phyloP scores from a whole-genome alignment of 1,140 invertebrate genomes.

The Drosophila aff. region DNA sequence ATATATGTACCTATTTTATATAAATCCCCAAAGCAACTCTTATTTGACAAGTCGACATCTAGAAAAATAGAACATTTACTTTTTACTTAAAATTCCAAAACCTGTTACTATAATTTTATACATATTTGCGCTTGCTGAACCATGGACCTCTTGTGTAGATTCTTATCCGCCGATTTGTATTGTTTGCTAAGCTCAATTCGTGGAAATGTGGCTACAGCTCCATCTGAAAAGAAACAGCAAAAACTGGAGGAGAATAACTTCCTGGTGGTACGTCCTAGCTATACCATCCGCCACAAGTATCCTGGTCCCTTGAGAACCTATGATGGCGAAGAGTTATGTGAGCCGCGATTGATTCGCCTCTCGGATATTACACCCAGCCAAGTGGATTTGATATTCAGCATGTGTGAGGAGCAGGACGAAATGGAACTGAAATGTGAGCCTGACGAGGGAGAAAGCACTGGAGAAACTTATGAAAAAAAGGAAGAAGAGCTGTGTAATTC shows the following conservation, averaged over 20 bases:
- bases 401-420: neutral
- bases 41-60: neutral
- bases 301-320: conserved; percentile 57
- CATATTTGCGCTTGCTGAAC: neutral
- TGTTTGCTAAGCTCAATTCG: neutral
- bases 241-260: neutral
- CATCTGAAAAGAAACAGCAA: too few species aligned
- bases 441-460: neutral
- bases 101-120: neutral
- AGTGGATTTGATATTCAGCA: neutral
- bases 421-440: neutral
- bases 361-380: conserved; percentile 27
- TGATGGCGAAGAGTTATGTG: conserved; percentile 48
- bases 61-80: too few species aligned
- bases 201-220: too few species aligned
- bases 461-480: neutral
- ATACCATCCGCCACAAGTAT: conserved; percentile 54
- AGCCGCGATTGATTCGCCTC: conserved; percentile 44
- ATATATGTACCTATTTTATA: too few species aligned
- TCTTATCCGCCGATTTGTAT: conserved; percentile 23
- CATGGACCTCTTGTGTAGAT: conserved; percentile 39
- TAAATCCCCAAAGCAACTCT: neutral
- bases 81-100: neutral
- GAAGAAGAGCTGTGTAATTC: too few species aligned
- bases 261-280: conserved; percentile 15